Evolutionary conservation across 1,140 invertebrate species (phyloP), one percentile per base, ranked within the genome.

Genomic region (Nasonia giraulti): DNA sequence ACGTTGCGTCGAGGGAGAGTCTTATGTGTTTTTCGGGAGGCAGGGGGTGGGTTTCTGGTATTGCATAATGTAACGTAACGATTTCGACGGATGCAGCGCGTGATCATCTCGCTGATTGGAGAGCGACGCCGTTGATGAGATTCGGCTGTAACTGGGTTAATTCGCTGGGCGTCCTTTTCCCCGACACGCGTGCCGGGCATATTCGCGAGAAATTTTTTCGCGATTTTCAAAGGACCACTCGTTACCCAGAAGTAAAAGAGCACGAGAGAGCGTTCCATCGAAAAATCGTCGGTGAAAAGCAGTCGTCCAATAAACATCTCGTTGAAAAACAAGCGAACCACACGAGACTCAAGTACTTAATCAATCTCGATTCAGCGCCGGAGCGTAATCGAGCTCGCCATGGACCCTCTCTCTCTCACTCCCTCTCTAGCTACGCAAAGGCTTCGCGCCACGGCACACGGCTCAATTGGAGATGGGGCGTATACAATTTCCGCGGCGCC

Each of bases 131-230:
- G 5, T 37, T 6, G 33, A 37, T 37, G 44, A 66, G 31, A 79
- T 84, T 71, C 12, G 62, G n/a, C 23, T 76, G 73, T 83, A 83
- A 83, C 69, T 83, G 55, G 81, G 81, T 83, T 76, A 83, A 76
- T 76, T 76, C 69, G 47, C 20, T 74, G 11, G 50, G 68, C 73
- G 27, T 3, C 40, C 17, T 81, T 68, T 40, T 40, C 73, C 73
- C 40, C 37, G 37, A 37, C 40, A n/a, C 33, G 31, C 20, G 33
- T 0, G 33, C 5, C 3, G 33, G 0, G 33, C 33, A 37, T 27
- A 27, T 37, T 37, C 33, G 33, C 33, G 33, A 4, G 33, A 37
- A 37, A 73, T 12, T 33, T 27, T 73, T 12, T 73, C 23, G 73
- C 23, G 23, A 37, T 50, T 50, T 50, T 10, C 10, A 14, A 50